Evolutionary conservation across 2,888 invertebrate species (phyloP), one percentile per base, ranked within the genome.

Genomic region (Tachystola acroxantha): DNA sequence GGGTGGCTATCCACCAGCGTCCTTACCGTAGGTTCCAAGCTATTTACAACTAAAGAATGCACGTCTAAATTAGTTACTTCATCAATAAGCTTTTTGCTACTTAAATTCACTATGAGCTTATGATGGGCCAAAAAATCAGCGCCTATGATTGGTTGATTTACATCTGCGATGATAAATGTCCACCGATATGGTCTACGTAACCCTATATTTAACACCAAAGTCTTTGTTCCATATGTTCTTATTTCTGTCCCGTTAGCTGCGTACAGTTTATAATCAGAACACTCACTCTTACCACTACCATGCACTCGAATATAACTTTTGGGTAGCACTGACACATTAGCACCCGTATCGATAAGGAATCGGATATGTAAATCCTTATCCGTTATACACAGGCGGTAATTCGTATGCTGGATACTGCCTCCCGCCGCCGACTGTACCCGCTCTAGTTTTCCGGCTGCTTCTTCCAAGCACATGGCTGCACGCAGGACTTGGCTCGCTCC

Each of bases 361-460:
- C 20, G 20, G 4, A 20, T 6, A 20, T 7, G 7, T 14, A 5
- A 14, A 6, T n/a, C 16, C 9, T 6, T 6, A 10, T 16, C 14
- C 3, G 16, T 30, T 4, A 30, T 16, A n/a, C 19, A 31, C 3
- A 31, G 20, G 31, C 31, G 31, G 31, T 19, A 13, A 4, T n/a
- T 19, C 6, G 14, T 7, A 7, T n/a, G n/a, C 5, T n/a, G 10
- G 6, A 10, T 19, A 19, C 10, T n/a, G 7, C 10, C n/a, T 19
- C 20, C 31, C 31, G 31, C 20, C 31, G 7, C 10, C 10, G 19
- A 7, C 31, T 31, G 19, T 13, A 31, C 20, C 9, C 1, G 7
- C 10, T 3, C 24, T 44, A 42, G 36, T 44, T 46, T 22, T 32
- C 36, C 29, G 10, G 4, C 11, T n/a, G 11, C 10, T 5, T n/a